A percentile compares a stretch with the other conserved stretches of the same genome.
These are phyloP conservation scores for Holocentrus rufus DNA, from an alignment of 2,797 vertebrate species.

Conservation along the genomic window DNA sequence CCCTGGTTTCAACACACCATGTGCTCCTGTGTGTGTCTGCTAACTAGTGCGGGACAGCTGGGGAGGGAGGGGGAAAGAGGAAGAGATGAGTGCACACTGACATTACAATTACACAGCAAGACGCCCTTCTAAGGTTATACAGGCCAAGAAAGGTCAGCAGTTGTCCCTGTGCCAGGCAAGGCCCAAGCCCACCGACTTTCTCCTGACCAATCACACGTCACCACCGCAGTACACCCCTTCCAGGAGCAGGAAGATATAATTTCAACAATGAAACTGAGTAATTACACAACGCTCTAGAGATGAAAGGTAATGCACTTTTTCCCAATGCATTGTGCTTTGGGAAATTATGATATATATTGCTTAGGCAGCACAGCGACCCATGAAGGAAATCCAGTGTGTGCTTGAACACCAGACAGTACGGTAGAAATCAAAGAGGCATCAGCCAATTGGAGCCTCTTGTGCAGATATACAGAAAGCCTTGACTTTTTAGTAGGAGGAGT, in stretches of 20 bases:
- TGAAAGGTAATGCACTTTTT: neutral
- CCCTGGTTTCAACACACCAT: conserved; percentile 23
- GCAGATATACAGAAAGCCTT: too few species aligned
- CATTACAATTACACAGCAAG: conserved; percentile 1
- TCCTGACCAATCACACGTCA: conserved; percentile 2
- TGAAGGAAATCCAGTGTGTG: too few species aligned
- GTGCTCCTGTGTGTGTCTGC: conserved; percentile 17
- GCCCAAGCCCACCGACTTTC: neutral
- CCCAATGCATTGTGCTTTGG: too few species aligned
- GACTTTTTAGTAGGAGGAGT: too few species aligned
- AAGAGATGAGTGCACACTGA: neutral
- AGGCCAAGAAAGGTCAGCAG: conserved; percentile 10
- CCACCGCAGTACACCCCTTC: conserved; percentile 17
- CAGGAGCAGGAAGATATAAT: neutral
- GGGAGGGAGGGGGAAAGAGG: neutral
- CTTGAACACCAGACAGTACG: too few species aligned
- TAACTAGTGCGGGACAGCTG: conserved; percentile 1
- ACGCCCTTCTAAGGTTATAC: neutral
- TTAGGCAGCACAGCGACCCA: too few species aligned
- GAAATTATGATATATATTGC: too few species aligned
- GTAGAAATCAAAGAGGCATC: too few species aligned
- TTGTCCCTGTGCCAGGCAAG: conserved; percentile 1
- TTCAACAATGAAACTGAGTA: conserved; percentile 9
- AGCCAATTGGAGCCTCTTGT: too few species aligned
- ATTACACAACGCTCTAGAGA: neutral